Percentiles rank a stretch among this genome's conserved stretches.
phyloP scores from a whole-genome alignment of 1,140 invertebrate genomes.

The Teleopsis dalmanni region DNA sequence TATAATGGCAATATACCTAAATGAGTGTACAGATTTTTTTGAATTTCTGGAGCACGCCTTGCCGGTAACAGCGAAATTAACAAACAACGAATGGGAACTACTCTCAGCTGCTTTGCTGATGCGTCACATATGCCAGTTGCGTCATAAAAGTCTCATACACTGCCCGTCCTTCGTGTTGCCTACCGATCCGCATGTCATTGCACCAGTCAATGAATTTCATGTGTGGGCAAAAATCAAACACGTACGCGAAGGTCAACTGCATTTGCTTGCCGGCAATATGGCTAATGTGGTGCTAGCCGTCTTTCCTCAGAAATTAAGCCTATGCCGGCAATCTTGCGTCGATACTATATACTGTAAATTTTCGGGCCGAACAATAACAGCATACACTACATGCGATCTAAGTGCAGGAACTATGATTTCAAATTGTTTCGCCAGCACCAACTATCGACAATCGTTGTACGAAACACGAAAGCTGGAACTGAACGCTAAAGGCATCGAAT shows the following conservation, averaged over 20 bases:
- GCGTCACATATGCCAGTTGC: conserved; percentile 24
- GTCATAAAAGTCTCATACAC: conserved; percentile 24
- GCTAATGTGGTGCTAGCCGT: conserved; percentile 25
- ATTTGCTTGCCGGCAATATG: conserved; percentile 26
- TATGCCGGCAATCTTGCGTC: conserved; percentile 25
- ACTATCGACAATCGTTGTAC: conserved; percentile 21
- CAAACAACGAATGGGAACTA: conserved; percentile 24
- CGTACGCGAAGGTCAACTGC: conserved; percentile 21
- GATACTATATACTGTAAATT: conserved; percentile 23
- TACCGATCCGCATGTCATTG: conserved; percentile 26
- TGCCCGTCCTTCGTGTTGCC: conserved; percentile 29
- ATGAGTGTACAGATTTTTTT: conserved; percentile 28
- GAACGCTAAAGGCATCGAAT: conserved; percentile 20
- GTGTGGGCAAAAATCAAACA: conserved; percentile 24
- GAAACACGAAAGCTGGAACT: conserved; percentile 19
- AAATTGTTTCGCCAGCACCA: conserved; percentile 25
- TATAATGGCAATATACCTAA: conserved; percentile 25
- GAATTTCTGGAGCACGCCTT: conserved; percentile 25
- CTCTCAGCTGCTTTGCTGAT: conserved; percentile 23
- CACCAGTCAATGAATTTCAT: conserved; percentile 24
- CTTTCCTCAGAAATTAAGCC: conserved; percentile 21
- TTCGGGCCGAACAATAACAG: conserved; percentile 24
- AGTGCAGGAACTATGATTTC: conserved; percentile 21
- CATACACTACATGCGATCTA: conserved; percentile 22
- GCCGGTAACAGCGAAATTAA: conserved; percentile 21